phyloP scores from a whole-genome alignment of 1,140 invertebrate species.

The Choristoneura fumiferana region DNA sequence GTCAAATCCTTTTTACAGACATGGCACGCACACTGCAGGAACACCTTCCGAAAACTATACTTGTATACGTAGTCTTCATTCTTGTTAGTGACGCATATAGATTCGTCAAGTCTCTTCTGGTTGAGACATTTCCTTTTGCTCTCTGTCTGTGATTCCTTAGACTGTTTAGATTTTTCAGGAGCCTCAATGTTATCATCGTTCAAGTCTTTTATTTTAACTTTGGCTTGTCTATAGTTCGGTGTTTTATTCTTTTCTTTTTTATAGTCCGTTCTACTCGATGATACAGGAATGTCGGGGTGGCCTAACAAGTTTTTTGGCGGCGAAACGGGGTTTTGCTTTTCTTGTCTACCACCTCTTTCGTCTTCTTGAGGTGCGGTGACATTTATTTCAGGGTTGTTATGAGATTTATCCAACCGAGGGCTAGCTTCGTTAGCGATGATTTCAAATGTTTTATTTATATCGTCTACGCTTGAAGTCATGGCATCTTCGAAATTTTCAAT shows the following conservation, averaged over 20 bases:
- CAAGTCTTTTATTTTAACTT: slow-evolving; percentile 69
- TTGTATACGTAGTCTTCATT: slow-evolving; percentile 73
- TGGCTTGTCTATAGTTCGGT: slow-evolving; percentile 56
- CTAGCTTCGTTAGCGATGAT: slow-evolving; percentile 56
- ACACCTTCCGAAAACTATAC: slow-evolving; percentile 75
- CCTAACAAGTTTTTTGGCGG: slow-evolving; percentile 79
- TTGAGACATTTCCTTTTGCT: slow-evolving; percentile 43
- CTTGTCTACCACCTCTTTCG: slow-evolving; percentile 28
- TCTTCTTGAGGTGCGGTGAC: slow-evolving; percentile 57
- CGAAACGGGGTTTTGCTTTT: slow-evolving; percentile 52
- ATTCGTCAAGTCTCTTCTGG: slow-evolving; percentile 39
- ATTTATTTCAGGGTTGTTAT: slow-evolving; percentile 57
- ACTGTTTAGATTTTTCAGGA: slow-evolving; percentile 51
- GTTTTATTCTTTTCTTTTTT: slow-evolving; percentile 77
- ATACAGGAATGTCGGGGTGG: slow-evolving; percentile 74
- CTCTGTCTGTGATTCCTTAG: slow-evolving; percentile 52
- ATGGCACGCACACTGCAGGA: slow-evolving; percentile 65
- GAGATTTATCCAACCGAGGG: slow-evolving; percentile 13
- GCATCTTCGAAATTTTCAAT: slow-evolving; percentile 73
- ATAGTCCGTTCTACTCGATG: slow-evolving; percentile 76
- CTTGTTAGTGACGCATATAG: slow-evolving; percentile 45
- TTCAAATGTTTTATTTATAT: slow-evolving; percentile 69
- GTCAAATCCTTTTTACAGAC: slow-evolving; percentile 67
- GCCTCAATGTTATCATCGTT: slow-evolving; percentile 46
- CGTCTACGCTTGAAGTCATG: slow-evolving; percentile 60